A percentile compares a stretch with the other conserved stretches of the same genome.
Conservation (phyloP, 2,113 vertebrate genomes). For the Erythrolamprus reginae region DNA sequence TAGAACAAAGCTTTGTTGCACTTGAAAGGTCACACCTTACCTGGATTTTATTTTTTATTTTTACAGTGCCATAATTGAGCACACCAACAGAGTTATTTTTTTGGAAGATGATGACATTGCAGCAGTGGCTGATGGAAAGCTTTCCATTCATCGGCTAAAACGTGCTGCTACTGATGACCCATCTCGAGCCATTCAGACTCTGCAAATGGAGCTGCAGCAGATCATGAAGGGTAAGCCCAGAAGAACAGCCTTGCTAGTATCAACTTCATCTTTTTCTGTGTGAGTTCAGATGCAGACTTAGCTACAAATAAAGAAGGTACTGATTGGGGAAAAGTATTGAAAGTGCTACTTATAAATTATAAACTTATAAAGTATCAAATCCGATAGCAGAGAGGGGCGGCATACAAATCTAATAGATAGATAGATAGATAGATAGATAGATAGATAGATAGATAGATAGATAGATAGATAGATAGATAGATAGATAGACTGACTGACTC, state of each 20-base stretch:
- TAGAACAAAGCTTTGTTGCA: background rate
- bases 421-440: no score
- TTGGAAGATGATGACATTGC: slow-evolving; percentile 91
- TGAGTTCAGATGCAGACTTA: background rate
- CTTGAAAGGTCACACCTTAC: background rate
- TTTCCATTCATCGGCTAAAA: slow-evolving; percentile 87
- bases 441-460: no score
- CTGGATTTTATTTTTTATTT: background rate
- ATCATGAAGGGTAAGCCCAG: slow-evolving; percentile 90
- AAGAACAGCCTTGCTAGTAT: background rate
- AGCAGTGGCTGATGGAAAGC: slow-evolving; percentile 80
- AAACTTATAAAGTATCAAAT: background rate
- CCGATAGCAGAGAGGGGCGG: no score
- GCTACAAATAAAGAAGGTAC: background rate
- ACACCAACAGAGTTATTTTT: slow-evolving; percentile 94
- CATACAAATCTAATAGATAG: no score
- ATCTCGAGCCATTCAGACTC: slow-evolving; percentile 86
- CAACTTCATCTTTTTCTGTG: background rate
- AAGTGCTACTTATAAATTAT: background rate
- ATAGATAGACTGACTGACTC: no score
- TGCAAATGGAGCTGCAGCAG: slow-evolving; percentile 94
- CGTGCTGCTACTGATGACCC: slow-evolving; percentile 82
- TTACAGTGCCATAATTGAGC: slow-evolving; percentile 89
- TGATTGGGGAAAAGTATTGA: background rate
- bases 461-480: no score